Evolutionary conservation across 2,888 invertebrate genomes (phyloP).

Genomic region (Erannis defoliaria): DNA sequence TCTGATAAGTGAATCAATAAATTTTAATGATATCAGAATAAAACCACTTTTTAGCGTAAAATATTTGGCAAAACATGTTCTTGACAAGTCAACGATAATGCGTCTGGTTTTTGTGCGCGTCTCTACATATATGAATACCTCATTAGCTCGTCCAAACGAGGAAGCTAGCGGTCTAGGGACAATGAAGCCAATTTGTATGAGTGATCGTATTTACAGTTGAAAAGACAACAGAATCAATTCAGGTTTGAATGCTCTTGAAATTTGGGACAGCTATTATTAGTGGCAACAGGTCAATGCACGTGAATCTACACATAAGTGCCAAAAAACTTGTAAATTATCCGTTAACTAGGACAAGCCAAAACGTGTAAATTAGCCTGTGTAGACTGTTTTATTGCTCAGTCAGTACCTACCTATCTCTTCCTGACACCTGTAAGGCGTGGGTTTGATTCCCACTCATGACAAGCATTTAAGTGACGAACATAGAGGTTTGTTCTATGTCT

Average conservation of each 20-base stretch:
- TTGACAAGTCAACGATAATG: background rate
- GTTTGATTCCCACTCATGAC: too few species aligned
- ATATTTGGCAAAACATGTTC: conserved; percentile 3
- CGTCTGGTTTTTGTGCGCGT: conserved; percentile 3
- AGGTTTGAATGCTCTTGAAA: background rate
- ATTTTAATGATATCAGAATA: background rate
- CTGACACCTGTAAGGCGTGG: too few species aligned
- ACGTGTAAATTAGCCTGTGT: too few species aligned
- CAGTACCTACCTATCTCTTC: too few species aligned
- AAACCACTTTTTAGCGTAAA: conserved; percentile 3
- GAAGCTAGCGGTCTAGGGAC: conserved; percentile 2
- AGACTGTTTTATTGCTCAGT: too few species aligned
- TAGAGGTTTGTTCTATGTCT: too few species aligned
- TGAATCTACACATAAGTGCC: background rate
- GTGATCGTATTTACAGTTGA: background rate
- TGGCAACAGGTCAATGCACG: background rate
- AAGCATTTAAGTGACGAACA: too few species aligned
- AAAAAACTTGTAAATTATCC: background rate
- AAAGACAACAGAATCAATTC: background rate
- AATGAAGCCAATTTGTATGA: conserved; percentile 12
- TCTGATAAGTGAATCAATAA: conserved; percentile 1
- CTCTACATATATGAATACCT: conserved; percentile 3
- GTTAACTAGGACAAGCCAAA: background rate
- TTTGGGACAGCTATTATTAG: background rate
- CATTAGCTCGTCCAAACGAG: conserved; percentile 14